phyloP scores from a whole-genome alignment of 2,797 vertebrate genomes.

The Pelobates cultripes region DNA sequence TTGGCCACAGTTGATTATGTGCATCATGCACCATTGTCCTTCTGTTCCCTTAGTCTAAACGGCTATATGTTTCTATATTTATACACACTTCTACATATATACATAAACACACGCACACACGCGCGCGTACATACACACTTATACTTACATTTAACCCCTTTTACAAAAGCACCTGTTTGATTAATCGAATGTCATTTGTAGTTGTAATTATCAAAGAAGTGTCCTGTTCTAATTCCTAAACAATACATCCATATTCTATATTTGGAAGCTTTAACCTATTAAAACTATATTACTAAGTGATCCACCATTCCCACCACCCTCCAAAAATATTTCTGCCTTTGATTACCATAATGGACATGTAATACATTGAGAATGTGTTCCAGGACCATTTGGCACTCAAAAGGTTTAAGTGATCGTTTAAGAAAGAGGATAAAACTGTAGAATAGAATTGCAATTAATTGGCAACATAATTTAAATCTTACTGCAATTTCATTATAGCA shows the following conservation, averaged over 20 bases:
- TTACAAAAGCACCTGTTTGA: conserved; percentile 14
- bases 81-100: too few relatives aligned
- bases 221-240: not conserved
- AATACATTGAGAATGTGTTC: not conserved
- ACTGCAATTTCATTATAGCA: not conserved
- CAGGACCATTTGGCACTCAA: not conserved
- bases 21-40: conserved; percentile 22
- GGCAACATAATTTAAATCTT: not conserved
- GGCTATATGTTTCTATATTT: too few relatives aligned
- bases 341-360: not conserved
- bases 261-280: not conserved
- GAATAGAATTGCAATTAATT: not conserved
- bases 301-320: not conserved
- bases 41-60: not conserved
- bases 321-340: not conserved
- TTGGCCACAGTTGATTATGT: conserved; percentile 58
- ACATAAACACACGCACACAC: too few relatives aligned
- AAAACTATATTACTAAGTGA: not conserved
- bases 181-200: not conserved
- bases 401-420: not conserved
- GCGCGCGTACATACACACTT: too few relatives aligned
- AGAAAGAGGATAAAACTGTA: not conserved
- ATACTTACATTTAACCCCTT: not conserved
- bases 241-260: not conserved
- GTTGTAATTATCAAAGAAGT: not conserved